Percentiles rank a stretch among this genome's conserved stretches.
phyloP scores from a whole-genome alignment of 2,888 invertebrate genomes.

The Myathropa florea region DNA sequence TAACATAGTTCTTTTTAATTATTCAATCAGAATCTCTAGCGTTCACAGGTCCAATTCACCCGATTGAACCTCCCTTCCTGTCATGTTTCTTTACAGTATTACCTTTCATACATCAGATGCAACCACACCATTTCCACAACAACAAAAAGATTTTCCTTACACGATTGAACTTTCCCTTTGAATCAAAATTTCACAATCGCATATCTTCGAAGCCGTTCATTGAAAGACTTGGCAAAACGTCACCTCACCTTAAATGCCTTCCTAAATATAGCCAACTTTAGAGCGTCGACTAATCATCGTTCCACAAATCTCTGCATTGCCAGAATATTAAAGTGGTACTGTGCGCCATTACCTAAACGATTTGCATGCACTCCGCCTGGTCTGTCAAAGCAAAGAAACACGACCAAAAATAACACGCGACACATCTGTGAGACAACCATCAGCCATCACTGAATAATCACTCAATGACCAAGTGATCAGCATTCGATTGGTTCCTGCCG shows the following conservation, averaged over 20 bases:
- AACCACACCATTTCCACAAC: too few species aligned
- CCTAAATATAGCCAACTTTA: background rate
- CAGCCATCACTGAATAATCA: background rate
- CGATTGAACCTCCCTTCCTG: too few species aligned
- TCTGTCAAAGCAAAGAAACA: background rate
- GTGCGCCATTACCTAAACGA: background rate
- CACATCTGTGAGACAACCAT: background rate
- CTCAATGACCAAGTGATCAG: background rate
- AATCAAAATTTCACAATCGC: background rate
- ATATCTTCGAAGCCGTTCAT: background rate
- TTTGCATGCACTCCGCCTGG: background rate
- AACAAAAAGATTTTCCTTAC: too few species aligned
- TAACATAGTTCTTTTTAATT: too few species aligned
- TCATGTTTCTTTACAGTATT: too few species aligned
- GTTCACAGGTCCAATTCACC: too few species aligned
- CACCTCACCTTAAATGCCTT: background rate
- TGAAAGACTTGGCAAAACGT: background rate
- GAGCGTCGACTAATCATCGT: background rate
- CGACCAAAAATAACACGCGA: background rate
- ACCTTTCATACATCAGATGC: too few species aligned
- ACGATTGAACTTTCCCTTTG: too few species aligned
- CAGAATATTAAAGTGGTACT: background rate
- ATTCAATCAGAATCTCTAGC: too few species aligned
- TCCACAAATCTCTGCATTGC: background rate
- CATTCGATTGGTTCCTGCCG: background rate